These are phyloP conservation scores for Colius striatus DNA, from an alignment of 2,113 vertebrate genomes.

Conservation along the genomic window DNA sequence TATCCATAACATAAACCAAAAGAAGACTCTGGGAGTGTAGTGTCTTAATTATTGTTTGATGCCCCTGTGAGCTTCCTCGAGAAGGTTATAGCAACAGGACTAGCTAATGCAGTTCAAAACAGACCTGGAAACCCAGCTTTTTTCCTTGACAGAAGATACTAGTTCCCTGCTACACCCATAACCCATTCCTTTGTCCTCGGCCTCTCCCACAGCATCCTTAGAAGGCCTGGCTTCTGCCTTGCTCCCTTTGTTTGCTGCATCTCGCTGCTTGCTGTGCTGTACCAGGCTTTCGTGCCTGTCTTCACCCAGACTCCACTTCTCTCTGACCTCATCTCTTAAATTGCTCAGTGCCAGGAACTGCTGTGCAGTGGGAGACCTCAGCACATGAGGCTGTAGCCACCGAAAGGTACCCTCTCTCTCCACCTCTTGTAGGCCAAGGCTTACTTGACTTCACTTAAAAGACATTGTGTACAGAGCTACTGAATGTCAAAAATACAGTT, in stretches of 20 bases:
- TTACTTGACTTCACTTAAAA: neutral
- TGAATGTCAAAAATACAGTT: neutral
- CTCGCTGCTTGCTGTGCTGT: neutral
- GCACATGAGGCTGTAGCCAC: rapidly evolving
- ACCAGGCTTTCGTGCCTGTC: neutral
- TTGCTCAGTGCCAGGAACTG: neutral
- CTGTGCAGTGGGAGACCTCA: neutral
- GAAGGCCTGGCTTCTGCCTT: neutral
- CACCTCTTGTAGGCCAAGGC: rapidly evolving
- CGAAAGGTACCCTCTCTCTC: neutral
- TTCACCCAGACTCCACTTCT: neutral
- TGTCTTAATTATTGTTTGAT: neutral
- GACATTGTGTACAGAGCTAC: rapidly evolving
- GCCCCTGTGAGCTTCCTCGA: neutral
- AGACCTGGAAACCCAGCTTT: neutral
- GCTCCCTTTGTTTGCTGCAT: neutral
- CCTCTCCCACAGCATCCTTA: neutral
- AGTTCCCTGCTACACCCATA: neutral
- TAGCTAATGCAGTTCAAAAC: neutral
- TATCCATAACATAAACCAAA: neutral
- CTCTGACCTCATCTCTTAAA: neutral
- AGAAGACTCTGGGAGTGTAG: neutral
- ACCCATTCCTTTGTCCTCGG: neutral
- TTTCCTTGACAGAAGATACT: neutral
- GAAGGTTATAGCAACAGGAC: neutral